These are phyloP conservation scores for Tetragonula carbonaria DNA, from an alignment of 2,888 invertebrate genomes.

Conservation along the genomic window DNA sequence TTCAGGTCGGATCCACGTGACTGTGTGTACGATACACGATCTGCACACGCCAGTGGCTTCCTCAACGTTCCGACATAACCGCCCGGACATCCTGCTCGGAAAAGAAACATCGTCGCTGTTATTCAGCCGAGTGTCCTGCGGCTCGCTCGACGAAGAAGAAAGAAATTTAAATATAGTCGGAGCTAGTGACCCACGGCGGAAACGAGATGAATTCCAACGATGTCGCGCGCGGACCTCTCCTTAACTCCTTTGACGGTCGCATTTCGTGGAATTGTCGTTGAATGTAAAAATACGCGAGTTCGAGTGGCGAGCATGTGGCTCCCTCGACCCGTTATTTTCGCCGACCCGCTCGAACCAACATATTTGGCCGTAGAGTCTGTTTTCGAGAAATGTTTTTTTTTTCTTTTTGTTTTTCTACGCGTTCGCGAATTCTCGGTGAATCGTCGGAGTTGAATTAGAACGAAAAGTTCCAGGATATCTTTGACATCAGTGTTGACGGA, in stretches of 20 bases:
- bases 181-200: slow-evolving; percentile 73
- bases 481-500: too few relatives aligned
- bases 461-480: too few relatives aligned
- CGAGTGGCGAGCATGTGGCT: slow-evolving; percentile 56
- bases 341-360: not conserved
- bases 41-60: not conserved
- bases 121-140: slow-evolving; percentile 45
- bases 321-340: slow-evolving; percentile 63
- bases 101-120: slow-evolving; percentile 27
- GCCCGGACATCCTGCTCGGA: slow-evolving; percentile 14
- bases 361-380: too few relatives aligned
- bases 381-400: slow-evolving; percentile 7
- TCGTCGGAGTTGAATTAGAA: not conserved
- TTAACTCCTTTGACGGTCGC: slow-evolving; percentile 77
- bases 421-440: not conserved
- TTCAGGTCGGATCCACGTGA: not conserved
- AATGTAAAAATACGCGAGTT: slow-evolving; percentile 78
- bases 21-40: not conserved
- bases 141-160: slow-evolving; percentile 46
- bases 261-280: slow-evolving; percentile 77
- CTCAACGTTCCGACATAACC: not conserved
- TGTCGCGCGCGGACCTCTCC: slow-evolving; percentile 67
- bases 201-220: slow-evolving; percentile 75
- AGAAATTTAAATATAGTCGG: slow-evolving; percentile 71
- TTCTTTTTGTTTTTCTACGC: not conserved